Base-by-base conservation (phyloP, 2,888 invertebrate genomes). In the Drosophila phalerata region DNA sequence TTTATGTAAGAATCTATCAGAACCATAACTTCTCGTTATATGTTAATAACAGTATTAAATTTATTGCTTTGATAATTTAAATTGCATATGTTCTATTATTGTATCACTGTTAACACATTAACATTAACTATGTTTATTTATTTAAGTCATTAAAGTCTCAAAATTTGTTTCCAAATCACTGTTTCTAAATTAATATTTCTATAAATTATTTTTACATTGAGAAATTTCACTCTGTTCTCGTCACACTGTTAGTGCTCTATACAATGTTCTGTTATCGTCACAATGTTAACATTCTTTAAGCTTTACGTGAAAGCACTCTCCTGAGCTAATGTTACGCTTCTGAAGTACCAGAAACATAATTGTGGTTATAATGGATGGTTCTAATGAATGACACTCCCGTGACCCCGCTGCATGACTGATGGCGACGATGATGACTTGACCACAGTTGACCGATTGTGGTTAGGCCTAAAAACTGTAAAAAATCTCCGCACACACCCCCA, bases 371-470 rank as follows among this genome's bases (percentile, higher is more conserved):
- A 34, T 45, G 11, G 19, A 56, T 34, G 55, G 22, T 22, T 56
- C 49, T 49, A 60, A 45, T 40, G 28, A 56, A 51, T 61, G 66
- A 74, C 65, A 65, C 1, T 95, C 95, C 0, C 92, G 92, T 56
- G 95, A 96, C 85, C 90, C 93, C 49, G 52, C n/a, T 13, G 32
- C 11, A 3, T 32, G 56, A n/a, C 38, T 19, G 15, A 28, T 22
- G 37, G 30, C 13, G 15, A n/a, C 86, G 94, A 11, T 86, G 94
- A 94, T 71, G 95, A 95, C 81, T 93, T 93, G 95, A 93, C 93
- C 19, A 94, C 22, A 95, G 56, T 95, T 95, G 10, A 52, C 56
- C 76, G 94, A 94, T 63, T 96, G 96, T 90, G 95, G 47, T 53
- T 25, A 34, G 15, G 79, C 51, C 55, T 73, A 68, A 73, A 53